A percentile compares a stretch with the other conserved stretches of the same genome.
phyloP scores from a whole-genome alignment of 2,797 vertebrate species.

The Brachyrhaphis roseni region DNA sequence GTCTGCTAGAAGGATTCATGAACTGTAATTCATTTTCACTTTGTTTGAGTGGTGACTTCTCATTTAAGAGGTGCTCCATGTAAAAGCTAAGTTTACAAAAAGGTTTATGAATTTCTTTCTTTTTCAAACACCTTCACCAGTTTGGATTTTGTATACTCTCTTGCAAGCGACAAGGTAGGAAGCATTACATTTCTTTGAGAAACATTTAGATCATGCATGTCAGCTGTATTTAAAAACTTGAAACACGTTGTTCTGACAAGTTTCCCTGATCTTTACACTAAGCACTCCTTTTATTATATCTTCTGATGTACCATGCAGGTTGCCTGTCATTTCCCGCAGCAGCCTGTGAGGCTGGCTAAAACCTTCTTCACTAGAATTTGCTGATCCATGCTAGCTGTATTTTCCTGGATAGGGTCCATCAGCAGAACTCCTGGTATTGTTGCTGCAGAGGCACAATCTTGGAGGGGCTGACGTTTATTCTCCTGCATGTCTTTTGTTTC shows the following conservation, averaged over 20 bases:
- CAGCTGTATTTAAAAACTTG: neutral
- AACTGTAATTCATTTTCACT: neutral
- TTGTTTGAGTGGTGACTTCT: too few species aligned
- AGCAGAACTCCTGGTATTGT: neutral
- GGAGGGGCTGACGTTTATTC: conserved; percentile 2
- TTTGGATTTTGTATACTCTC: neutral
- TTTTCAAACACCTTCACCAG: neutral
- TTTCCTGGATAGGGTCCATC: neutral
- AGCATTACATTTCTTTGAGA: neutral
- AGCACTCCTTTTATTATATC: neutral
- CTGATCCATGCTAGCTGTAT: neutral
- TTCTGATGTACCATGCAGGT: neutral
- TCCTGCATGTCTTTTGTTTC: neutral
- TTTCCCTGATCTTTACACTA: neutral
- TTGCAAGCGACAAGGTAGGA: neutral
- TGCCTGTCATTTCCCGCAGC: neutral
- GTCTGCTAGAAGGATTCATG: neutral
- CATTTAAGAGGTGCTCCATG: neutral
- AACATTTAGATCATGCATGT: neutral
- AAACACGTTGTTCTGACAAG: neutral
- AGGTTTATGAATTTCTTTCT: neutral
- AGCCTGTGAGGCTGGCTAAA: neutral
- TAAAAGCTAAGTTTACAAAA: neutral
- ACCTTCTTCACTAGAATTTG: neutral
- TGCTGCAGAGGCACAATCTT: conserved; percentile 7